Percentiles rank a stretch among this genome's conserved stretches.
phyloP scores from a whole-genome alignment of 2,888 invertebrate genomes.

The Altica lythri region DNA sequence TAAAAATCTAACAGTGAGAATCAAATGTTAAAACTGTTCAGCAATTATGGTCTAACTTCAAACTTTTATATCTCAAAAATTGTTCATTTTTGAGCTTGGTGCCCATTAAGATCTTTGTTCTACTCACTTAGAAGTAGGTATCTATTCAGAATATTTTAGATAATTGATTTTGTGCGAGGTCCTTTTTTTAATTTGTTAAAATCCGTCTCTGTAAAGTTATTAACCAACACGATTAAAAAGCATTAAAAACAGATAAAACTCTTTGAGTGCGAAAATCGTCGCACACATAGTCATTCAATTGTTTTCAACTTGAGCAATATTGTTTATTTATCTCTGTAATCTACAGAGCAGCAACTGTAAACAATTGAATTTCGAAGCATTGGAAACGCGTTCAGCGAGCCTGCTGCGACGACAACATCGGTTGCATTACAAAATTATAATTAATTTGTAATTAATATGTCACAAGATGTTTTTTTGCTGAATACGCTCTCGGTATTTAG shows the following conservation, averaged over 20 bases:
- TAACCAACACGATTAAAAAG: background rate
- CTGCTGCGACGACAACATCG: conserved; percentile 12
- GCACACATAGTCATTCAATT: conserved; percentile 5
- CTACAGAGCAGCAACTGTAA: background rate
- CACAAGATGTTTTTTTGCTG: conserved; percentile 30
- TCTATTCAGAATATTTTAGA: too few relatives aligned
- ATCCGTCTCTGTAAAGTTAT: background rate
- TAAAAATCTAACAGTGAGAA: too few relatives aligned
- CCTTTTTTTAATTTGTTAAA: too few relatives aligned
- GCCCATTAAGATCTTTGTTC: too few relatives aligned
- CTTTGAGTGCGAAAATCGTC: too few relatives aligned
- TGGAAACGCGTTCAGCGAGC: conserved; percentile 12
- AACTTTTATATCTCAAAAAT: too few relatives aligned
- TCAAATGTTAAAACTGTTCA: too few relatives aligned
- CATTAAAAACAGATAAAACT: background rate
- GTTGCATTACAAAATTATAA: conserved; percentile 29
- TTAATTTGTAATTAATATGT: conserved; percentile 35
- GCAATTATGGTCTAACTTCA: too few relatives aligned
- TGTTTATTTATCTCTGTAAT: conserved; percentile 11
- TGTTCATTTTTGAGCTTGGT: too few relatives aligned
- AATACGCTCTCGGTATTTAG: conserved; percentile 17
- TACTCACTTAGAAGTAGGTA: too few relatives aligned
- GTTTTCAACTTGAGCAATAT: conserved; percentile 3
- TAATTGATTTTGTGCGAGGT: too few relatives aligned
- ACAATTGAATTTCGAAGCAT: conserved; percentile 19